Base-by-base conservation (phyloP, 1,140 invertebrate genomes). In the Rhopalosiphum padi region DNA sequence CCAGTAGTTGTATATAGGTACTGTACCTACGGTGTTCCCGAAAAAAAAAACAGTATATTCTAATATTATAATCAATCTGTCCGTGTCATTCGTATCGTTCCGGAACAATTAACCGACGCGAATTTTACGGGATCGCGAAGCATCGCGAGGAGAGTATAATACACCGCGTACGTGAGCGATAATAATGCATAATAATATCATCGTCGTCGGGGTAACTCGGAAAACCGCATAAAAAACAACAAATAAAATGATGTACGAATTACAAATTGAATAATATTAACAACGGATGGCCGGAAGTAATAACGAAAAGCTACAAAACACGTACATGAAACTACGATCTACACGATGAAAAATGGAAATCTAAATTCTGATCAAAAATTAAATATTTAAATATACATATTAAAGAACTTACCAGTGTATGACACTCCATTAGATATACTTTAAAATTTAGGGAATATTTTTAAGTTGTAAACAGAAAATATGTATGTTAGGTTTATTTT, bases 81-180 rank as follows among this genome's bases (percentile, higher is more conserved):
- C 82, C 48, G 91, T 86, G 48, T 55, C 48, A n/a, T 55, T 53
- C 37, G 77, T 43, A 93, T 41, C 82, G 91, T 93, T 55, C 51
- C 48, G 88, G 88, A 89, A 89, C 88, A 37, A 77, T 77, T 30
- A 77, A 55, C 48, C 51, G 30, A 11, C 18, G 51, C 48, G 51
- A 89, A 89, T 89, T 37, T 15, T 25, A 41, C 35, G 4, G 21
- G 87, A 89, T 53, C 7, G 4, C 9, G 8, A 6, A 21, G 77
- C 35, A 35, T 22, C 77, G 4, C 35, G 77, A 22, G 35, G 77
- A 83, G 35, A 83, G 77, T 21, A 83, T 83, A 83, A n/a, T 77
- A 77, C 60, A n/a, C 30, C 3, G n/a, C 15, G n/a, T 77, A 77
- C 30, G 5, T n/a, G 60, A 77, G 60, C n/a, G 15, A 35, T 77